Conservation (phyloP, 1,140 invertebrate genomes). For the Gryon sp. region DNA sequence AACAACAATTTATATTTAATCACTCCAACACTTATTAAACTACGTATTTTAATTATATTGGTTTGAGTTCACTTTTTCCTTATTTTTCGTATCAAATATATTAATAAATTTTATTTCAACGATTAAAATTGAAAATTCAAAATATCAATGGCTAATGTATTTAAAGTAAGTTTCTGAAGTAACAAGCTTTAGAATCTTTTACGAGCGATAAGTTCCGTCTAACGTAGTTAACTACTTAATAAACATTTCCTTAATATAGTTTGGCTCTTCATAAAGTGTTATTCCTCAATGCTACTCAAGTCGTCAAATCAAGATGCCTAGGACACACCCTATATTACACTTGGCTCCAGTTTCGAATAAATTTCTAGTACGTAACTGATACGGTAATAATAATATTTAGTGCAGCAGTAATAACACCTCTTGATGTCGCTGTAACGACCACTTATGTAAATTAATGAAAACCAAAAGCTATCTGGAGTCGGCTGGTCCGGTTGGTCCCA, state of each 20-base stretch:
- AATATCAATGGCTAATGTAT: no score
- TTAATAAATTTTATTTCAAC: no score
- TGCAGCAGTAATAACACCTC: constrained; percentile 63
- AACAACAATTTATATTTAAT: no score
- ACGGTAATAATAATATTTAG: constrained; percentile 64
- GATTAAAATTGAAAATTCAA: no score
- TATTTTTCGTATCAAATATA: no score
- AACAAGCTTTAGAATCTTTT: no score
- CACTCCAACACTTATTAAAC: no score
- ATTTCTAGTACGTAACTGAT: constrained; percentile 56
- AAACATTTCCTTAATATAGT: constrained; percentile 34
- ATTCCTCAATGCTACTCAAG: constrained; percentile 24
- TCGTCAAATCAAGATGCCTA: constrained; percentile 53
- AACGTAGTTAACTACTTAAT: constrained; percentile 25
- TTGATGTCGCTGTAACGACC: constrained; percentile 62
- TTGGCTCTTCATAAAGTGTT: constrained; percentile 26
- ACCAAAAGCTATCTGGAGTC: constrained; percentile 47
- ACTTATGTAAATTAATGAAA: constrained; percentile 69
- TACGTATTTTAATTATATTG: no score
- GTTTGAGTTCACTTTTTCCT: no score
- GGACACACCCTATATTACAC: constrained; percentile 31
- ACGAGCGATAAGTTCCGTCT: no score
- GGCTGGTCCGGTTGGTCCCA: constrained; percentile 44
- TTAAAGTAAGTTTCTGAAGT: no score
- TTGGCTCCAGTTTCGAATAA: constrained; percentile 47